Percentiles rank a stretch among this genome's conserved stretches.
These are phyloP conservation scores for Papilio aristodemus DNA, from an alignment of 1,140 invertebrate genomes.

Conservation along the genomic window DNA sequence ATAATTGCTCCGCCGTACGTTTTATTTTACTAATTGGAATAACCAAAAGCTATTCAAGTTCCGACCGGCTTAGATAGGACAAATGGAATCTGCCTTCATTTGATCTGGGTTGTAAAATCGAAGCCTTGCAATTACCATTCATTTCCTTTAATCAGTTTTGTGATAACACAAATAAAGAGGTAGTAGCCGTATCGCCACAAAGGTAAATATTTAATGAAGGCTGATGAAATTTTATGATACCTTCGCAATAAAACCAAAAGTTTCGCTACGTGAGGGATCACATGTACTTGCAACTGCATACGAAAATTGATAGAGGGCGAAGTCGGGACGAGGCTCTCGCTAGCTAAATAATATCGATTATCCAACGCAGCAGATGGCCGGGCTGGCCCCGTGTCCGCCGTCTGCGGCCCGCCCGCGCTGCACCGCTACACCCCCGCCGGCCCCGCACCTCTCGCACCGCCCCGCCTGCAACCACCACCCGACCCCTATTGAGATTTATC, in stretches of 20 bases:
- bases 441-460: constrained; percentile 58
- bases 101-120: not conserved
- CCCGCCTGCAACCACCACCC: constrained; percentile 39
- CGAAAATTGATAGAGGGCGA: constrained; percentile 25
- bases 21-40: constrained; percentile 16
- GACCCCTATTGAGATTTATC: constrained; percentile 76
- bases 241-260: not conserved
- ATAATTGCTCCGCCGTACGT: not conserved
- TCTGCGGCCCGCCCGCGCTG: constrained; percentile 67
- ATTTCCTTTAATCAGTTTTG: constrained; percentile 3
- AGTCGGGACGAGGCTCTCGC: constrained; percentile 23
- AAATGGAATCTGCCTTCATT: not conserved
- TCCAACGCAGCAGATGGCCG: constrained; percentile 72
- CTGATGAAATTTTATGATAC: constrained; percentile 10
- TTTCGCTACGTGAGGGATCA: not conserved
- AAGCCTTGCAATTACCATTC: not conserved
- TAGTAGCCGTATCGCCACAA: not conserved
- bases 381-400: constrained; percentile 55
- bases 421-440: constrained; percentile 57
- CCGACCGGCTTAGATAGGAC: not conserved
- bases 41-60: constrained; percentile 1
- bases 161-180: not conserved
- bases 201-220: not conserved
- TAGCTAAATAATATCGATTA: constrained; percentile 77
- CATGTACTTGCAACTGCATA: constrained; percentile 12